Conservation (phyloP, 2,888 invertebrate genomes). For the Pseudoips prasinana region DNA sequence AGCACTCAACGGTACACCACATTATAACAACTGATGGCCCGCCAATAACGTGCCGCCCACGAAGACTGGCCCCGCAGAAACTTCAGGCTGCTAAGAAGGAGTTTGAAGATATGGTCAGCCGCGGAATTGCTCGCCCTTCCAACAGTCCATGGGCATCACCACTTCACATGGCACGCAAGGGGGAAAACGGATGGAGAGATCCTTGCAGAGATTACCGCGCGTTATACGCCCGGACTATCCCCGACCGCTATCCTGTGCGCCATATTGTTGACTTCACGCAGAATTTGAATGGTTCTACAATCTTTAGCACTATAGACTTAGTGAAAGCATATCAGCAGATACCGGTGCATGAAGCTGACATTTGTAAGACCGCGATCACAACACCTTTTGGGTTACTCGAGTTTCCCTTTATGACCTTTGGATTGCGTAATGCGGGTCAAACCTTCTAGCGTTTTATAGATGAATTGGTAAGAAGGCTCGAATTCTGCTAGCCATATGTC, state of each 20-base stretch:
- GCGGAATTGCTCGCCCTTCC: not conserved
- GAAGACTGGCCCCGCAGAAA: too few relatives aligned
- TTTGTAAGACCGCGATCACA: constrained; percentile 1
- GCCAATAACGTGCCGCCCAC: too few relatives aligned
- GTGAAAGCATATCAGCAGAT: constrained; percentile 2
- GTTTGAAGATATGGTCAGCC: not conserved
- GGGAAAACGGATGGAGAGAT: constrained; percentile 1
- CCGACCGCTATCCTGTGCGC: not conserved
- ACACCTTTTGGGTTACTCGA: constrained; percentile 1
- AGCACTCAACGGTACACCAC: too few relatives aligned
- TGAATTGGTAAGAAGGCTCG: constrained; percentile 1
- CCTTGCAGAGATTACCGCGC: constrained; percentile 1
- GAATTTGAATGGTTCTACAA: not conserved
- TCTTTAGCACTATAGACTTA: constrained; percentile 1
- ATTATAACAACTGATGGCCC: too few relatives aligned
- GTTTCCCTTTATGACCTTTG: constrained; percentile 2
- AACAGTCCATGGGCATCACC: constrained; percentile 1
- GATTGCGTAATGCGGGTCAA: not conserved
- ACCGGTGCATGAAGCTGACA: not conserved
- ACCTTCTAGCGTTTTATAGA: constrained; percentile 4
- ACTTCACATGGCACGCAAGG: not conserved
- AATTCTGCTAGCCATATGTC: not conserved
- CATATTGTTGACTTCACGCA: constrained; percentile 1
- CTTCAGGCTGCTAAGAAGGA: too few relatives aligned
- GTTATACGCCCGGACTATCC: not conserved